Evolutionary conservation across 2,888 invertebrate species (phyloP).

Genomic region (Camptogramma bilineatum): DNA sequence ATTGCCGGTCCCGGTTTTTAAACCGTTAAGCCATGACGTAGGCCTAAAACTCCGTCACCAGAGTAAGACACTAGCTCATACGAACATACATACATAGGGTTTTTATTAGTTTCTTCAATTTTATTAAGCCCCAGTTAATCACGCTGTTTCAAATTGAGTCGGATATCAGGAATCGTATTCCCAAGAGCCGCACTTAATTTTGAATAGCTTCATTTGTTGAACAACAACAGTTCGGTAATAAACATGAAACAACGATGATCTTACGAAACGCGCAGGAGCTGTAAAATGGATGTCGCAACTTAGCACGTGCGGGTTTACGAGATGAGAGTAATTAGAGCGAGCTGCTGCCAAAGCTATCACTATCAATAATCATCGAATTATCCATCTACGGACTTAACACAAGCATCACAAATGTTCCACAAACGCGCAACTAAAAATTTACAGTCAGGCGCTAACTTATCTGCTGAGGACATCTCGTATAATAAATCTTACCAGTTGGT

Average conservation of each 20-base stretch:
- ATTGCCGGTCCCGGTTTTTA: too few relatives aligned
- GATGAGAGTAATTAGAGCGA: constrained; percentile 60
- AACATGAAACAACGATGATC: constrained; percentile 31
- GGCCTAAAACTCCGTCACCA: too few relatives aligned
- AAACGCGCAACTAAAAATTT: constrained; percentile 15
- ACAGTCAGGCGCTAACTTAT: constrained; percentile 29
- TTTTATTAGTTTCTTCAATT: too few relatives aligned
- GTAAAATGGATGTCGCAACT: constrained; percentile 55
- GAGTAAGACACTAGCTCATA: too few relatives aligned
- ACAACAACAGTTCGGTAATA: constrained; percentile 22
- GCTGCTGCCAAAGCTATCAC: constrained; percentile 46
- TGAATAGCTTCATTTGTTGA: constrained; percentile 23
- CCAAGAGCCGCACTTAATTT: constrained; percentile 23
- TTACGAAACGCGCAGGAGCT: constrained; percentile 46
- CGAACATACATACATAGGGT: too few relatives aligned
- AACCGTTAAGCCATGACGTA: too few relatives aligned
- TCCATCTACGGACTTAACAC: constrained; percentile 4
- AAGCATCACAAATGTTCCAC: constrained; percentile 11
- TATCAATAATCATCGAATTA: constrained; percentile 17
- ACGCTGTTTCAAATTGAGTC: too few relatives aligned
- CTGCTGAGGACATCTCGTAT: constrained; percentile 35
- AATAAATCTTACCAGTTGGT: constrained; percentile 35
- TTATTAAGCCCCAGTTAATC: too few relatives aligned
- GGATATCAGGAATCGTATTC: constrained; percentile 6
- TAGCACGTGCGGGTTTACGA: constrained; percentile 64